phyloP scores from a whole-genome alignment of 2,113 vertebrate species.

The Bos javanicus region DNA sequence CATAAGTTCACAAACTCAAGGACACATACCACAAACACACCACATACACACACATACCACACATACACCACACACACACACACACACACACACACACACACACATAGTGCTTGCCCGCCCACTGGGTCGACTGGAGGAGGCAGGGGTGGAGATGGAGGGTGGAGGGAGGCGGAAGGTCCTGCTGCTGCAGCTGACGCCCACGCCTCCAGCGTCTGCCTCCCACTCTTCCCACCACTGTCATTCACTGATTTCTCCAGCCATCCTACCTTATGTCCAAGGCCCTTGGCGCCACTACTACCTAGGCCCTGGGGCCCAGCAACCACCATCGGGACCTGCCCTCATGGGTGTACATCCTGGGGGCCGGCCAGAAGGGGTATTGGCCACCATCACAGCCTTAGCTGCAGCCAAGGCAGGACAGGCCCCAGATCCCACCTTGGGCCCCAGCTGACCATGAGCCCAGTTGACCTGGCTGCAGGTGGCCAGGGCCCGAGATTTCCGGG shows the following conservation, averaged over 20 bases:
- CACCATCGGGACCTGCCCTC: neutral
- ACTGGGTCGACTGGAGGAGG: neutral
- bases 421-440: too few relatives aligned
- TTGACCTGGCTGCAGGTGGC: neutral
- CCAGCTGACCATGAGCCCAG: neutral
- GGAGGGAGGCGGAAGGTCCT: neutral
- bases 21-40: neutral
- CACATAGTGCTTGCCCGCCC: rapidly evolving
- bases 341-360: rapidly evolving
- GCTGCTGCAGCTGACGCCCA: rapidly evolving
- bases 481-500: neutral
- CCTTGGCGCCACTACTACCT: rapidly evolving
- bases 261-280: rapidly evolving
- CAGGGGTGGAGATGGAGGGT: neutral
- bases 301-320: neutral
- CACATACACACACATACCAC: neutral
- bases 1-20: neutral
- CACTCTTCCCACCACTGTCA: neutral
- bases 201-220: neutral
- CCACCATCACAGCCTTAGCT: neutral
- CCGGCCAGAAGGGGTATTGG: neutral
- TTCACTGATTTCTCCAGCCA: rapidly evolving
- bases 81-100: too few relatives aligned
- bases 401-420: neutral
- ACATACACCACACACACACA: too few relatives aligned